Evolutionary conservation across 2,797 vertebrate species (phyloP), one percentile per base, ranked within the genome.

Genomic region (Brachyalestes nurse): DNA sequence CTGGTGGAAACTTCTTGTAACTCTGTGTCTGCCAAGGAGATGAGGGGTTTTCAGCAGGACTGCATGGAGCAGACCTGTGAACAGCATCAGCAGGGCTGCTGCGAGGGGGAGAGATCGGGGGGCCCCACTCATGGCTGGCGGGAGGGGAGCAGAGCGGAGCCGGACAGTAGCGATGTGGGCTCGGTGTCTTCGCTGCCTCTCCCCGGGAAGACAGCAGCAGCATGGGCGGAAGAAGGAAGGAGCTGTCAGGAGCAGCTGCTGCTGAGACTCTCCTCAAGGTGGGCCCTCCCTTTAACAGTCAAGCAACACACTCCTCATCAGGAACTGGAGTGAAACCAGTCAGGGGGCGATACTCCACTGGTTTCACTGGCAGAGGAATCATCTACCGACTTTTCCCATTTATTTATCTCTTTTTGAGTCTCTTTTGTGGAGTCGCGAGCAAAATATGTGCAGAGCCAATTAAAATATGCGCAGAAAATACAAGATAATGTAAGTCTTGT

Each of bases 1-100:
- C 0, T 69, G 1, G 57, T 87, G 66, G 65, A 2, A 34, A 12
- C 71, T 71, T 1, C 53, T 42, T 0, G 70, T 79, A 0, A 79
- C 78, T 14, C 72, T 84, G 1, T 83, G 82, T 72, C 91, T 86
- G 58, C 87, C 80, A 61, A 95, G 88, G 72, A 94, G 88, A 73
- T 92, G 90, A 0, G 65, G 89, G 0, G 72, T 82, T 80, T 90
- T 92, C 16, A 95, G 80, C 25, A 92, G 88, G 55, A 85, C 78
- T 76, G 88, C 93, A 42, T 91, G 86, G 1, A 89, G 73, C 85
- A 79, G 88, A 58, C 81, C 75, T 5, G 91, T 64, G 47, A 86
- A 23, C 60, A 92, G 57, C 10, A 85, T 51, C 8, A 94, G 19
- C 67, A 88, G 49, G 53, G 77, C 1, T 71, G 84, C 77, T 58